Evolutionary conservation across 2,888 invertebrate species (phyloP).

Genomic region (Seladonia tumulorum): DNA sequence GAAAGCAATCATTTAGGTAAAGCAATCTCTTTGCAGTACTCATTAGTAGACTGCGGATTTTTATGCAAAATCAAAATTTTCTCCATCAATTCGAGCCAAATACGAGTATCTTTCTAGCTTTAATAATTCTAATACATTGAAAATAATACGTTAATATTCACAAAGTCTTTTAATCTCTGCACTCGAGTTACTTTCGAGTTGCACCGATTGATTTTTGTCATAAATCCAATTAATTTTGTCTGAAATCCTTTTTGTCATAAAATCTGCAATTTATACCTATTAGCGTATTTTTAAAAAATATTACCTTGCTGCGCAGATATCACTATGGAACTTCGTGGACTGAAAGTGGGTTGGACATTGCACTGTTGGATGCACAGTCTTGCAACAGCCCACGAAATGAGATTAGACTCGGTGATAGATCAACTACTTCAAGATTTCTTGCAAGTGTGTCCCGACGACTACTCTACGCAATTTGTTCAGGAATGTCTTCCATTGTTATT

Average conservation of each 20-base stretch:
- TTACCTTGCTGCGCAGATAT: constrained; percentile 87
- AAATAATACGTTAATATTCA: too few relatives aligned
- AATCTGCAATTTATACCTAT: too few relatives aligned
- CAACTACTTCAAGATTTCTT: constrained; percentile 95
- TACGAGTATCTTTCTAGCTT: too few relatives aligned
- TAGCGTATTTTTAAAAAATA: too few relatives aligned
- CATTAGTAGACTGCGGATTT: background rate
- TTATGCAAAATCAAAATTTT: background rate
- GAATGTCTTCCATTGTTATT: constrained; percentile 95
- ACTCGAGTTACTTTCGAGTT: too few relatives aligned
- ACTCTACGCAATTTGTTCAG: constrained; percentile 94
- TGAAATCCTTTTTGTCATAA: too few relatives aligned
- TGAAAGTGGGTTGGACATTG: constrained; percentile 95
- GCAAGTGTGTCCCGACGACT: constrained; percentile 95
- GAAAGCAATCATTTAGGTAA: constrained; percentile 94
- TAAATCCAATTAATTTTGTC: too few relatives aligned
- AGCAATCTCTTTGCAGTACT: background rate
- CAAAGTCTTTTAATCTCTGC: too few relatives aligned
- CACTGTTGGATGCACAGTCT: constrained; percentile 97
- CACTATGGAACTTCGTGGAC: constrained; percentile 93
- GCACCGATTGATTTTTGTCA: too few relatives aligned
- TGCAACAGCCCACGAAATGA: constrained; percentile 93
- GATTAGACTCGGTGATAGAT: constrained; percentile 93
- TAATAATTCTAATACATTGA: too few relatives aligned
- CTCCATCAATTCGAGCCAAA: too few relatives aligned